phyloP scores from a whole-genome alignment of 2,888 invertebrate species.

The Drosophila suboccidentalis region DNA sequence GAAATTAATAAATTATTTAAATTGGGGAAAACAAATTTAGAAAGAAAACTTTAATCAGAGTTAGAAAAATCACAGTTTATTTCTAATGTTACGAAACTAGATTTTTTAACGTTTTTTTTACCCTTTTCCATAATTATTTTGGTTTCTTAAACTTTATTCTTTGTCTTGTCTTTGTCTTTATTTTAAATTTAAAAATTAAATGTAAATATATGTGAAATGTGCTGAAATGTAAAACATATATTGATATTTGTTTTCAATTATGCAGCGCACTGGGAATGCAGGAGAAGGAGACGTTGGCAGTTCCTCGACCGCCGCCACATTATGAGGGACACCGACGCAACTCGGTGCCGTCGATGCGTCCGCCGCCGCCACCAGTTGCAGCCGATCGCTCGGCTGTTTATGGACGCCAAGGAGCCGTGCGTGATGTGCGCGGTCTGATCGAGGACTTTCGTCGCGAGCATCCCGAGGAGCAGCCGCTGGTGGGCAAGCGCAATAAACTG shows the following conservation, averaged over 20 bases:
- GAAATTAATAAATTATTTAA: no score
- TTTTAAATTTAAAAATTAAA: no score
- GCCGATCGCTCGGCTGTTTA: conserved; percentile 18
- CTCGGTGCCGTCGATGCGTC: conserved; percentile 48
- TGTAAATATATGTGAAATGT: no score
- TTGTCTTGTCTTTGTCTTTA: no score
- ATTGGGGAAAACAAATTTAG: no score
- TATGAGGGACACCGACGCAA: conserved; percentile 38
- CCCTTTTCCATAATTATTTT: no score
- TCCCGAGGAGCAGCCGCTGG: conserved; percentile 90
- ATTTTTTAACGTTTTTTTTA: no score
- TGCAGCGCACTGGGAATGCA: conserved; percentile 48
- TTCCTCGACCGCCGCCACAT: conserved; percentile 7
- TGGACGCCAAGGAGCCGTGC: conserved; percentile 91
- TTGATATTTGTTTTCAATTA: background rate
- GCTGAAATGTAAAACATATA: background rate
- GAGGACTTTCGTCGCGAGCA: conserved; percentile 92
- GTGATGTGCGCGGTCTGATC: conserved; percentile 93
- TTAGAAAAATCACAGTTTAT: no score
- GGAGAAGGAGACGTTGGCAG: conserved; percentile 1
- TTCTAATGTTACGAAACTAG: no score
- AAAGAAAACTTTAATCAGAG: no score
- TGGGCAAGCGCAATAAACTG: conserved; percentile 88
- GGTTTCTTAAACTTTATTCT: no score
- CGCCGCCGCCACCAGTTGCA: conserved; percentile 21